These are phyloP conservation scores for Atlantisia rogersi DNA, from an alignment of 2,113 vertebrate genomes.

Conservation along the genomic window DNA sequence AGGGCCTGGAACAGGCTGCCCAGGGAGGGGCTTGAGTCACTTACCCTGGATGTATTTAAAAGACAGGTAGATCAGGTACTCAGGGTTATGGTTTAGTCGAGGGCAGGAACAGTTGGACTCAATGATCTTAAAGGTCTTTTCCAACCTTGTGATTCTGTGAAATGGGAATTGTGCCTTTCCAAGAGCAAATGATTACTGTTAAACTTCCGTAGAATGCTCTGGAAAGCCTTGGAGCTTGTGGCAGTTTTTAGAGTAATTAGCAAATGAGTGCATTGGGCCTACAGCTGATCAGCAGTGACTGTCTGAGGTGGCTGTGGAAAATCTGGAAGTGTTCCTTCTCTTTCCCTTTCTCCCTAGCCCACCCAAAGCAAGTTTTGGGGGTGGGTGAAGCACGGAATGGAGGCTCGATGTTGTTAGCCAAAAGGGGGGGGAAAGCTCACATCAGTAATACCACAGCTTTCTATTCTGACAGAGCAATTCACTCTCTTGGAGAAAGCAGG, in stretches of 20 bases:
- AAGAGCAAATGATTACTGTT: background rate
- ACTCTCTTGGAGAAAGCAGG: background rate
- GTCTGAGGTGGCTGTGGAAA: background rate
- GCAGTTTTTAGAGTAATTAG: background rate
- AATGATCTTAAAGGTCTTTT: no score
- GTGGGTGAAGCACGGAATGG: background rate
- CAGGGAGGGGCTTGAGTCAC: no score
- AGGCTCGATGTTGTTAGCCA: background rate
- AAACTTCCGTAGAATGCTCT: background rate
- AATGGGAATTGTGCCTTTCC: background rate
- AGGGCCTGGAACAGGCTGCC: no score
- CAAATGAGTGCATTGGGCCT: background rate
- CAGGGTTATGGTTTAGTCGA: no score
- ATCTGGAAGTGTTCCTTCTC: background rate
- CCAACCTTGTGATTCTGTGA: no score
- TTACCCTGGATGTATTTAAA: no score
- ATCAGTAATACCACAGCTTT: background rate
- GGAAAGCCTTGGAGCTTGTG: background rate
- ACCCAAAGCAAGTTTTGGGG: background rate
- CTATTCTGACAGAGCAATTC: background rate
- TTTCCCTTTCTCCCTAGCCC: background rate
- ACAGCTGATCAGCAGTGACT: background rate
- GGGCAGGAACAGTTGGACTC: no score
- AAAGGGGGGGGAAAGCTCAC: background rate
- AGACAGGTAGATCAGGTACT: no score